These are phyloP conservation scores for Rotaria macrura DNA, from an alignment of 2,888 invertebrate species.

Conservation along the genomic window DNA sequence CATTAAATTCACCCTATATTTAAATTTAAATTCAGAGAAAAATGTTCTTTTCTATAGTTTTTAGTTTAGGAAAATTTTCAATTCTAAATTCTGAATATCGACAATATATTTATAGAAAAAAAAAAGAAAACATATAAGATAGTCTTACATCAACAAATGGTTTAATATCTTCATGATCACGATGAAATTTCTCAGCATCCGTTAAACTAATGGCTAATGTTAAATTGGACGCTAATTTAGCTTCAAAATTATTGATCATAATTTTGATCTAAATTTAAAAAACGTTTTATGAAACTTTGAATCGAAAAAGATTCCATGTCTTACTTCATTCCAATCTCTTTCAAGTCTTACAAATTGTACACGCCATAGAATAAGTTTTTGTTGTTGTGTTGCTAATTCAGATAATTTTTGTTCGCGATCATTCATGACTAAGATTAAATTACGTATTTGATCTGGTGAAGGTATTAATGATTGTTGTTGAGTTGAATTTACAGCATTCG, in stretches of 20 bases:
- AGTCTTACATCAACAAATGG: not conserved
- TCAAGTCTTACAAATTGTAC: not conserved
- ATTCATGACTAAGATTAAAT: not conserved
- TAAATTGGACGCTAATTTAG: not conserved
- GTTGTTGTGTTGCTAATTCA: slow-evolving; percentile 2
- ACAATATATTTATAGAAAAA: too few relatives aligned
- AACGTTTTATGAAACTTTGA: not conserved
- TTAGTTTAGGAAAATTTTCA: too few relatives aligned
- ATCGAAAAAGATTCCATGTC: not conserved
- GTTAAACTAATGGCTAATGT: not conserved
- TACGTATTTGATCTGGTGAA: not conserved
- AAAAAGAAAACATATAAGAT: not conserved
- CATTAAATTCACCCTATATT: too few relatives aligned
- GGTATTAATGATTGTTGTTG: not conserved
- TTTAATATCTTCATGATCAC: slow-evolving; percentile 8
- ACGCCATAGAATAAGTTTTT: not conserved
- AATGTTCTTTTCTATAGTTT: too few relatives aligned
- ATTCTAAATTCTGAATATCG: too few relatives aligned
- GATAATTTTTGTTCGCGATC: slow-evolving; percentile 12
- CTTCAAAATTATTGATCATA: slow-evolving; percentile 15
- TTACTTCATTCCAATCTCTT: not conserved
- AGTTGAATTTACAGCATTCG: not conserved
- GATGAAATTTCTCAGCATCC: not conserved
- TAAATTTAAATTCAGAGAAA: too few relatives aligned
- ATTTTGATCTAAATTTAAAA: not conserved